Evolutionary conservation across 2,888 invertebrate species (phyloP), one percentile per base, ranked within the genome.

Genomic region (Patella depressa): DNA sequence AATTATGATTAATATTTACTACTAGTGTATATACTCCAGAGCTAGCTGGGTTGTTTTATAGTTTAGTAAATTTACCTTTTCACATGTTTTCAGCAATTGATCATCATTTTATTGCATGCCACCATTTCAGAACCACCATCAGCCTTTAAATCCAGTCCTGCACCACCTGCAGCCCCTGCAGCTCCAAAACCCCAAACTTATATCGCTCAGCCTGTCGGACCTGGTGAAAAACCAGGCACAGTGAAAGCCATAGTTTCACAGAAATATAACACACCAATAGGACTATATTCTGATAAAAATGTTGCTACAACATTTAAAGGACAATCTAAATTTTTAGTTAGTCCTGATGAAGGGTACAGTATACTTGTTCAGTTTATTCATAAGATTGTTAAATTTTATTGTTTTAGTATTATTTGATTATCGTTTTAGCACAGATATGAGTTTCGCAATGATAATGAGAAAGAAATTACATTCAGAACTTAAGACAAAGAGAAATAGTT

Each of bases 211-310:
- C 53, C 54, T 24, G 72, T 78, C 17, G 78, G 79, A 74, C 71
- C 81, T 53, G 80, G 82, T 78, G 77, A 81, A 79, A 79, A 79
- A 53, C 80, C 82, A 53, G 80, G 79, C 57, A 85, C 76, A 11
- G 84, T 84, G 55, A 83, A 85, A 74, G 85, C 83, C 53, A 78
- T 86, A 59, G 79, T 85, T 55, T 82, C 97, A 93, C 96, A 97
- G 93, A 97, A 98, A 93, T 98, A 97, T 94, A 98, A 98, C 93
- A 95, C 96, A 81, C 98, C 98, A 70, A 95, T 97, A 85, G 96
- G 96, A 87, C 95, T 98, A 91, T 98, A 98, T 93, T 97, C 97
- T 91, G 97, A 97, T 92, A 95, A 96, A 92, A 97, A 96, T 85
- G 97, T 98, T 34, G 72, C 76, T 73, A 75, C 77, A 7, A 80